Evolutionary conservation across 1,140 invertebrate species (phyloP).

Genomic region (Lithobius niger): DNA sequence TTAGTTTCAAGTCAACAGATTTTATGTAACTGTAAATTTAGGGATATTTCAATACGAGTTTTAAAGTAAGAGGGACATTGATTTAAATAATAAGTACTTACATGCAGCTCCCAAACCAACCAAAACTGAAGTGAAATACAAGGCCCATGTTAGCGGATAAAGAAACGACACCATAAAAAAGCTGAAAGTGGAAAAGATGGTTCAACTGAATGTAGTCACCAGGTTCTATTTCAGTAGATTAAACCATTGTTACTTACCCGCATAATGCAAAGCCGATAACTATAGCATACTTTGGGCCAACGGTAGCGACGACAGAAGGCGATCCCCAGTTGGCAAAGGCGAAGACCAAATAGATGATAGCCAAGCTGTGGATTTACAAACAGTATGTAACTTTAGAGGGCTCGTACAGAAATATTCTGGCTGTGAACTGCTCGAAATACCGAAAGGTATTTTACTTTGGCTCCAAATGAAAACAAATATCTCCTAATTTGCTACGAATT

Average conservation of each 20-base stretch:
- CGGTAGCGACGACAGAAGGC: slow-evolving; percentile 69
- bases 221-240: too few species aligned
- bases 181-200: too few species aligned
- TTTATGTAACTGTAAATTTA: too few species aligned
- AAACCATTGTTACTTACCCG: too few species aligned
- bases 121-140: slow-evolving; percentile 72
- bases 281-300: slow-evolving; percentile 72
- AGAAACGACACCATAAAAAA: slow-evolving; percentile 50
- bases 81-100: background rate
- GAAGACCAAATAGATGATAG: slow-evolving; percentile 79
- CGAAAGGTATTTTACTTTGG: too few species aligned
- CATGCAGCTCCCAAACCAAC: slow-evolving; percentile 74
- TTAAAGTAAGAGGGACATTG: slow-evolving; percentile 9
- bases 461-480: too few species aligned
- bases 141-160: slow-evolving; percentile 59
- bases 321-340: slow-evolving; percentile 83
- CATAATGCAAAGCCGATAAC: slow-evolving; percentile 61
- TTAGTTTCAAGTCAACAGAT: too few species aligned
- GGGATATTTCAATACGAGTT: too few species aligned
- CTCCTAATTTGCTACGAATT: too few species aligned
- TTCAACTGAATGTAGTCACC: too few species aligned
- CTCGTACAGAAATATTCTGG: too few species aligned
- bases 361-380: slow-evolving; percentile 38
- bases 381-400: slow-evolving; percentile 6
- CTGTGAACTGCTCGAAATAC: too few species aligned